These are phyloP conservation scores for Nannospalax galili DNA, from an alignment of 2,113 vertebrate species.

Conservation along the genomic window DNA sequence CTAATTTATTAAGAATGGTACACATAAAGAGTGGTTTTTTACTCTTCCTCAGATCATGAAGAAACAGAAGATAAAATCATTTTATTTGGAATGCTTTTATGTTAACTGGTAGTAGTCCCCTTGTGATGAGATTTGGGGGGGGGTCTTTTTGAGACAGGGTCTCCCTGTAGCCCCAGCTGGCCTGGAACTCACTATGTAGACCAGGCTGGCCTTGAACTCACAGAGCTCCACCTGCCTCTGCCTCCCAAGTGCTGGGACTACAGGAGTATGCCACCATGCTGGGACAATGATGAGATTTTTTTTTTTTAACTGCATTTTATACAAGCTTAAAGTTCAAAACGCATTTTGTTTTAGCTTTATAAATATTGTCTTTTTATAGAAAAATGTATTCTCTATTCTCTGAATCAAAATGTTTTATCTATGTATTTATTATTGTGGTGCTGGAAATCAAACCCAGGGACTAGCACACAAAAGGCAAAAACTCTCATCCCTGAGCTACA, in stretches of 20 bases:
- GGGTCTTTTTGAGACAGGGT: no score
- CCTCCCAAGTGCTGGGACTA: no score
- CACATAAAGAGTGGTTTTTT: neutral
- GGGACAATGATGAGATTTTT: no score
- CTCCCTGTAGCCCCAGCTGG: no score
- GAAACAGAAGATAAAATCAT: slow-evolving; percentile 21
- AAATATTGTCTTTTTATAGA: slow-evolving; percentile 10
- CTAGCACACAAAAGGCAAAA: neutral
- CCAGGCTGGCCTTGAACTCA: no score
- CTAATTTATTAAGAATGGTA: slow-evolving; percentile 20
- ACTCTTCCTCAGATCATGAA: slow-evolving; percentile 4
- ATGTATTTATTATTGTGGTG: neutral
- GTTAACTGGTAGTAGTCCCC: neutral
- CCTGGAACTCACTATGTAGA: no score
- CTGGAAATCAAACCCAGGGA: neutral
- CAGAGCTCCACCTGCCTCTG: no score
- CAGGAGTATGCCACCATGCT: no score
- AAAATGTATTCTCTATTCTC: slow-evolving; percentile 30
- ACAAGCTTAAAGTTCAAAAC: slow-evolving; percentile 42
- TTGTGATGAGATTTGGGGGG: neutral
- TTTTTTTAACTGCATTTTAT: slow-evolving; percentile 39
- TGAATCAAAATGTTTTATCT: neutral
- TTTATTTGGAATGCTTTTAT: slow-evolving; percentile 33
- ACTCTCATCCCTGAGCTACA: neutral
- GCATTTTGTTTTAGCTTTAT: slow-evolving; percentile 34